Evolutionary conservation across 92 coral and sea anemone genomes (phyloP), one percentile per base, ranked within the genome.

Genomic region (Zoanthus solanderi): DNA sequence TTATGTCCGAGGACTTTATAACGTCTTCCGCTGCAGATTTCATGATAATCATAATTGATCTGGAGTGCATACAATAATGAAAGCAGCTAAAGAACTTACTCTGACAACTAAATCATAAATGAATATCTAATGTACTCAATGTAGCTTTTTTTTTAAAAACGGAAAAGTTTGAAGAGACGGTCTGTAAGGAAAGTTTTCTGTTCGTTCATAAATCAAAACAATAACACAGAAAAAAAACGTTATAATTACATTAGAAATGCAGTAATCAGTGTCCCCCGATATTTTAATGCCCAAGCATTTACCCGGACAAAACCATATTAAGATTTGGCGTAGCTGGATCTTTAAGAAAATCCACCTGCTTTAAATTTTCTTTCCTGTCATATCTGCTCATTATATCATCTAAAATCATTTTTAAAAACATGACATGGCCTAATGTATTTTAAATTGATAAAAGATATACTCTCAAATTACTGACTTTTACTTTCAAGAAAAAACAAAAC

Each of bases 401-500:
- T 67, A 67, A 67, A 67, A 67, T 4, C 18, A 67, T 13, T 6
- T 75, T 50, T 14, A 58, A 37, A 37, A 37, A 37, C 42, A 37
- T 37, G 42, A 37, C 42, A 37, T 37, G 42, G 42, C 58, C 6
- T 9, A 13, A 53, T 9, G 58, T 53, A 53, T 53, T 53, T 53
- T 53, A 53, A 53, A 53, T 4, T 53, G 58, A 53, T 53, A 53
- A 53, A 53, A 8, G 6, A 53, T 53, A 53, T 53, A 53, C 58
- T 53, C 58, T 53, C 58, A 67, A n/a, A 67, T 10, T 71, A 71
- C 28, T 71, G 5, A 71, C 44, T 71, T 71, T 71, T 71, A 30
- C 76, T 30, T 71, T 45, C 50, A 71, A 71, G 48, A 71, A 45
- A 53, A 53, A 53, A 53, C 6, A 8, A 53, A 53, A 23, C 23